Conservation (phyloP, 2,797 vertebrate species). For the Peromyscus nudipes region DNA sequence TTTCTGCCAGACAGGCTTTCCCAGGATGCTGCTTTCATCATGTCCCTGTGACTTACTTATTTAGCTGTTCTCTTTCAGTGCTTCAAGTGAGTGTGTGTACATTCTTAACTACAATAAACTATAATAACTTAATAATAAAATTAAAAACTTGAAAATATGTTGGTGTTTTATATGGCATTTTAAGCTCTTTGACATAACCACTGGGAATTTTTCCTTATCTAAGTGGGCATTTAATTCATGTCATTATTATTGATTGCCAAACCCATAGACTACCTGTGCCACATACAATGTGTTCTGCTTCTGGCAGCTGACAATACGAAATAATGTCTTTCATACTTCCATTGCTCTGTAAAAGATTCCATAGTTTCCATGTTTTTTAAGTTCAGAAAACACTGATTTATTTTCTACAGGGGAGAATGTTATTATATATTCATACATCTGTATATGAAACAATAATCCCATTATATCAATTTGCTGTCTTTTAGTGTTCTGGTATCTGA, state of each 20-base stretch:
- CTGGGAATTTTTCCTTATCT: not conserved
- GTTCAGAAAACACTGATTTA: not conserved
- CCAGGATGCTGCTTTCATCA: not conserved
- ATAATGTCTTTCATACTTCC: not conserved
- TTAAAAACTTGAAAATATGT: slow-evolving; percentile 43
- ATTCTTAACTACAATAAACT: not conserved
- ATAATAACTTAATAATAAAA: not conserved
- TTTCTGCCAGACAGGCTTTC: not conserved
- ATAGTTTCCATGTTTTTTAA: not conserved
- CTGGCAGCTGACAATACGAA: not conserved
- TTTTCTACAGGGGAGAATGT: not conserved
- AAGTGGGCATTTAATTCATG: not conserved
- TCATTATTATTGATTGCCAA: not conserved
- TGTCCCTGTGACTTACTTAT: slow-evolving; percentile 5
- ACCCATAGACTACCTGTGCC: not conserved
- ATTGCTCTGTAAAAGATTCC: not conserved
- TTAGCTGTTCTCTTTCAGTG: not conserved
- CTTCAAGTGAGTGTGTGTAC: not conserved
- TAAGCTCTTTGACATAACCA: not conserved
- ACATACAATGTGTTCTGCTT: not conserved
- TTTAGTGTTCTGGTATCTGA: slow-evolving; percentile 11
- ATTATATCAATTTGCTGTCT: not conserved
- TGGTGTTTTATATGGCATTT: not conserved
- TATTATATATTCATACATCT: not conserved
- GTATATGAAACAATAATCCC: not conserved